These are phyloP conservation scores for Philaenus spumarius DNA, from an alignment of 1,140 invertebrate species.

Conservation along the genomic window DNA sequence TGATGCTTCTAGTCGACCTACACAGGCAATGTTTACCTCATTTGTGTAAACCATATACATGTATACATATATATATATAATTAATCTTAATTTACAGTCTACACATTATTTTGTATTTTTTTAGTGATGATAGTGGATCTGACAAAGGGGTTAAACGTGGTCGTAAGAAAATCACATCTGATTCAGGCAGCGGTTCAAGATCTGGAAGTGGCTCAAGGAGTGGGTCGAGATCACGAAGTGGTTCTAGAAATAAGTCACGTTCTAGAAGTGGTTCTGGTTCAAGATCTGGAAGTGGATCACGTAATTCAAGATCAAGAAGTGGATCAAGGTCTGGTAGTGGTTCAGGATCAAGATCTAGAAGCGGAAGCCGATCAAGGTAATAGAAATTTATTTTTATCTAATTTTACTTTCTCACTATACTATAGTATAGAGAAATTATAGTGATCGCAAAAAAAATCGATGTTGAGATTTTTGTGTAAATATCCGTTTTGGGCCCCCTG, in stretches of 20 bases:
- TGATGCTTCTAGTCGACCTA: too few relatives aligned
- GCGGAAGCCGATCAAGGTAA: constrained; percentile 4
- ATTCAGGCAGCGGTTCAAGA: constrained; percentile 18
- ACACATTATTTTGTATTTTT: too few relatives aligned
- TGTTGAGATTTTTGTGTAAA: too few relatives aligned
- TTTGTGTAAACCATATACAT: too few relatives aligned
- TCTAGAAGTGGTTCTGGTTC: constrained; percentile 29
- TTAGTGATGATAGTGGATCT: constrained; percentile 47
- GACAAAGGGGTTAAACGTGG: constrained; percentile 41
- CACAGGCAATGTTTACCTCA: too few relatives aligned
- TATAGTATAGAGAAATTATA: too few relatives aligned
- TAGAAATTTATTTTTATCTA: too few relatives aligned
- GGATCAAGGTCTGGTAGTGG: constrained; percentile 20
- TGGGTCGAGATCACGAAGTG: constrained; percentile 31
- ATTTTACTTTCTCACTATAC: too few relatives aligned
- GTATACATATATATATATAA: too few relatives aligned
- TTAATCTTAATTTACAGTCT: too few relatives aligned
- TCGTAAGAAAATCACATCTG: constrained; percentile 41
- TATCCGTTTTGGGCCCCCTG: too few relatives aligned
- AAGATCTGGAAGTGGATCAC: constrained; percentile 12
- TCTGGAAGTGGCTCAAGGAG: constrained; percentile 27
- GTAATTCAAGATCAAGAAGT: constrained; percentile 20
- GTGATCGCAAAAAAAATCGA: too few relatives aligned
- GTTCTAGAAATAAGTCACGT: constrained; percentile 15
- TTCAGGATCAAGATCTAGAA: constrained; percentile 30